A percentile compares a stretch with the other conserved stretches of the same genome.
phyloP scores from a whole-genome alignment of 2,113 vertebrate genomes.

The Panthera uncia region DNA sequence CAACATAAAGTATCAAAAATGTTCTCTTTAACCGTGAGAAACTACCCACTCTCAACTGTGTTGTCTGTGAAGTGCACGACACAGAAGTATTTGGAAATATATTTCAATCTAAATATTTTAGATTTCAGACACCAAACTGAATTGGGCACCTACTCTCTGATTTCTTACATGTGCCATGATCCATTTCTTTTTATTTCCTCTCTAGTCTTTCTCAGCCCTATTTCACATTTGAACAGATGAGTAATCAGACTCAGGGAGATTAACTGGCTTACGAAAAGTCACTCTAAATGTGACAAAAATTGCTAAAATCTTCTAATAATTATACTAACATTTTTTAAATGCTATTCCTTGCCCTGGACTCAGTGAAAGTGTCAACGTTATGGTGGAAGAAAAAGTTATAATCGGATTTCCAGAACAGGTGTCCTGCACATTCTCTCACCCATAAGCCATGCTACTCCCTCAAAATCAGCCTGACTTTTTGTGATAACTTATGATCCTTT shows the following conservation, averaged over 20 bases:
- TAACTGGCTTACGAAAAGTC: background rate
- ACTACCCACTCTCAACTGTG: background rate
- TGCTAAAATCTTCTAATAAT: background rate
- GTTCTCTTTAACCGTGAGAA: background rate
- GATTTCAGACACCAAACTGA: background rate
- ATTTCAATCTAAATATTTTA: background rate
- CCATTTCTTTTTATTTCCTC: background rate
- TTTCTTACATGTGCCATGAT: constrained; percentile 29
- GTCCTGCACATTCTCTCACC: background rate
- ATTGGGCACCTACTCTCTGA: background rate
- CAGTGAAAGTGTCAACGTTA: background rate
- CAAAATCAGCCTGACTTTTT: background rate
- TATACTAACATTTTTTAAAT: background rate
- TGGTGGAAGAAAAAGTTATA: background rate
- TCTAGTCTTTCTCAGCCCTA: background rate
- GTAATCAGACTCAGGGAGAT: background rate
- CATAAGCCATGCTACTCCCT: background rate
- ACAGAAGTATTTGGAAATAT: background rate
- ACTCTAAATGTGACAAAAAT: background rate
- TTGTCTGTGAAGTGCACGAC: background rate
- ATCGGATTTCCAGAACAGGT: background rate
- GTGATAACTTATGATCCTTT: background rate
- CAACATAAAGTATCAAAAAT: background rate
- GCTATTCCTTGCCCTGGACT: background rate
- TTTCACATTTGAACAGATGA: constrained; percentile 45